Base-by-base conservation (phyloP, 30 jellyfish, hydroid and myxozoan species). In the Pseudorhiza aurosa region DNA sequence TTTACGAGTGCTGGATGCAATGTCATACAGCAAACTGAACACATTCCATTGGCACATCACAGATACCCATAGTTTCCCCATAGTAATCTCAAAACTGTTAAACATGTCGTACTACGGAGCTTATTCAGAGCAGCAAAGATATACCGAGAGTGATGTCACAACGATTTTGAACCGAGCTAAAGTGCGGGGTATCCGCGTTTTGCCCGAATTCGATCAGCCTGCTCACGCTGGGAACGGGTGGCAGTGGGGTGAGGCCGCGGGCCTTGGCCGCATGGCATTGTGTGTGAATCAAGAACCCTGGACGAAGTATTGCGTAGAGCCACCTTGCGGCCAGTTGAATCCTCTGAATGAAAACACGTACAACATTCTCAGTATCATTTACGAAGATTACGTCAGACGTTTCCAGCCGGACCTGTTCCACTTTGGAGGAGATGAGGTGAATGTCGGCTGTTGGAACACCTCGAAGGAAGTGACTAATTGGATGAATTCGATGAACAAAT, bases 191-290 rank as follows among this genome's bases (percentile, higher is more conserved):
- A 74, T 85, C 24, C 81, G 87, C 17, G 89, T 85, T 42, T 29
- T 85, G 17, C 96, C 96, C 4, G 96, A 85, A 82, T 85, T 85
- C 33, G 96, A 85, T 42, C 86, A 68, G 85, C 96, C 96, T 8
- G 96, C 88, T 1, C 96, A 85, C 57, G 83, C 96, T 1, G 87
- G 96, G 4, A 74, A 72, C 32, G 96, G 88, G 3, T 68, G 86
- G 96, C 96, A 85, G 24, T 65, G 82, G 89, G 81, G 96, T 9
- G 82, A 58, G 42, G 75, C 40, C 0, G 89, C 84, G 18, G 87
- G 88, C 51, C 49, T 58, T 26, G 96, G 87, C 11, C 45, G 35
- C 32, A n/a, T 75, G 79, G 96, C 96, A 12, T 53, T 85, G 32
- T 85, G 96, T 42, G 85, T 81, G 19, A 81, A 81, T 30, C 76